Evolutionary conservation across 2,113 vertebrate species (phyloP).

Genomic region (Furnarius figulus): DNA sequence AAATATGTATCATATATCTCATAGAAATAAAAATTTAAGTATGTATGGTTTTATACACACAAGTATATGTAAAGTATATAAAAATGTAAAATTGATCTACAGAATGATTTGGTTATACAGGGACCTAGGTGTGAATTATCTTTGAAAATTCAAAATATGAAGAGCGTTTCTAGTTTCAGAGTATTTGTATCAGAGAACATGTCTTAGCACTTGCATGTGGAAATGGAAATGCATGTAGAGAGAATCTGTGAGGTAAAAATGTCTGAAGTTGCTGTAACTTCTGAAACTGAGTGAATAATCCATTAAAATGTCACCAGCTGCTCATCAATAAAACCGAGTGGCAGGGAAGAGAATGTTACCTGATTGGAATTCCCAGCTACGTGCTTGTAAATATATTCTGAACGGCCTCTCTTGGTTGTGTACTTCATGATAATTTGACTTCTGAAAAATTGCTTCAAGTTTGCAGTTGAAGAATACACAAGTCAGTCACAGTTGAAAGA

Average conservation of each 20-base stretch:
- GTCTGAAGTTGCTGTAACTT: not conserved
- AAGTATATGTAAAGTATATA: not conserved
- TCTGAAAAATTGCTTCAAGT: not conserved
- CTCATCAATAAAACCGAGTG: not conserved
- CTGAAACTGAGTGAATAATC: not conserved
- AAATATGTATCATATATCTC: too few relatives aligned
- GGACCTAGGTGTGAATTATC: not conserved
- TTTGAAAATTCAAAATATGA: not conserved
- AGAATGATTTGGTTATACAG: not conserved
- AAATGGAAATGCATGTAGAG: not conserved
- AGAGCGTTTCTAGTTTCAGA: not conserved
- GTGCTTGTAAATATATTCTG: not conserved
- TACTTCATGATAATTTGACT: not conserved
- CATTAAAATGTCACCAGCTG: not conserved
- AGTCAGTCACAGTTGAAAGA: not conserved
- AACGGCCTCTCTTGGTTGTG: not conserved
- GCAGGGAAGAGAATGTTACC: not conserved
- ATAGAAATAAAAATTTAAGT: too few relatives aligned
- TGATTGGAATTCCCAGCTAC: not conserved
- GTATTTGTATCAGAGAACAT: not conserved
- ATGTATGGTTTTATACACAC: not conserved
- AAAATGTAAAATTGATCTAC: not conserved
- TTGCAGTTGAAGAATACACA: not conserved
- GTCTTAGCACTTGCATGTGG: not conserved
- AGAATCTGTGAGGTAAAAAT: not conserved